Evolutionary conservation across 2,888 invertebrate genomes (phyloP), one percentile per base, ranked within the genome.

Genomic region (Standfussiana lucernea): DNA sequence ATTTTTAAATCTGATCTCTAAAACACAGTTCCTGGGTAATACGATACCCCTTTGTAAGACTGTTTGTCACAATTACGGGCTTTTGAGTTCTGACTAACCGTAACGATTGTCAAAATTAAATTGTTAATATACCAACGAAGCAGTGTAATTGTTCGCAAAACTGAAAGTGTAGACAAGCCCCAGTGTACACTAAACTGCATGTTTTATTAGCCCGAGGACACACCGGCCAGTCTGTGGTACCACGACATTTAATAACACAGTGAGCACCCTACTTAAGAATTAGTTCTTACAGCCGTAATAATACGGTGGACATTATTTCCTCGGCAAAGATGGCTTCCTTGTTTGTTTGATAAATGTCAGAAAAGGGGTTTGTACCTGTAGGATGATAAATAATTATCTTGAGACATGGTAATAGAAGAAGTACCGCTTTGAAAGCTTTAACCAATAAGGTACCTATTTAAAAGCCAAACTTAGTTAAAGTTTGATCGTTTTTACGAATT

Each of bases 121-220:
- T 5, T 24, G 61, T 32, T 35, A 61, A 61, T 59, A 59, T 28
- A 21, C 4, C 11, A n/a, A 1, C 53, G 56, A 56, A 28, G 28
- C n/a, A n/a, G 37, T 64, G 35, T 64, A 64, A 64, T 40, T 64
- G 64, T 64, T 42, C 24, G 18, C 64, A 35, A 77, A 83, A 88
- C 53, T 74, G 86, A 88, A 88, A 86, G 88, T 86, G 73, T 50
- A 69, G 75, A 59, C 47, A 42, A 85, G 59, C 85, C 61, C 24
- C 0, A 50, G 61, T 35, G 40, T 13, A 21, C 24, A 72, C 65
- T 66, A 72, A 82, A 72, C 64, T 70, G 32, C 47, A 76, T 70
- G 77, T 81, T 85, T 85, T 70, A 85, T 81, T 37, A 59, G 83
- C 83, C 83, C 24, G 62, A 37, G 86, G 86, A 86, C 42, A 84